Evolutionary conservation across 1,140 invertebrate genomes (phyloP).

Genomic region (Drosophila elegans): DNA sequence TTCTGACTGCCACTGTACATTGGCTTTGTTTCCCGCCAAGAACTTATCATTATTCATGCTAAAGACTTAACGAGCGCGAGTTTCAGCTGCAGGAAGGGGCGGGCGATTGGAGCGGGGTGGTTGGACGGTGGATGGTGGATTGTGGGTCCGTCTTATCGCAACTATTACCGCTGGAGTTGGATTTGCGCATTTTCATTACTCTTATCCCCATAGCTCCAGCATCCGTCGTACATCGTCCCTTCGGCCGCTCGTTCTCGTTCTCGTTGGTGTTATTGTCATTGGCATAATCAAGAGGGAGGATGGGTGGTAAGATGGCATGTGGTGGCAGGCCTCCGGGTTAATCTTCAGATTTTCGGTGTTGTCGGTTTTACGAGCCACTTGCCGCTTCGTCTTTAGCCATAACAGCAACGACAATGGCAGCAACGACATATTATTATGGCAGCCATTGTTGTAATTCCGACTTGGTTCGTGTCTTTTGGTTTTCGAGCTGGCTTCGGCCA

Average conservation of each 20-base stretch:
- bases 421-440: conserved; percentile 78
- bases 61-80: conserved; percentile 83
- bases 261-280: conserved; percentile 76
- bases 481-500: neutral
- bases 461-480: conserved; percentile 37
- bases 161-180: conserved; percentile 65
- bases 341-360: conserved; percentile 80
- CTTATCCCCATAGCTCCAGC: conserved; percentile 40
- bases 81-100: conserved; percentile 25
- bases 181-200: conserved; percentile 78
- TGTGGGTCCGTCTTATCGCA: conserved; percentile 63
- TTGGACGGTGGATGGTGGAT: neutral
- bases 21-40: conserved; percentile 44
- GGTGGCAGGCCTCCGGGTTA: conserved; percentile 55
- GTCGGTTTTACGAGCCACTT: conserved; percentile 82
- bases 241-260: conserved; percentile 25
- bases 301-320: conserved; percentile 1
- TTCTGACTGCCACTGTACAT: conserved; percentile 10
- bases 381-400: conserved; percentile 45
- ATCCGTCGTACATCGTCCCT: conserved; percentile 6
- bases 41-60: conserved; percentile 84
- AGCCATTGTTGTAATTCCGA: conserved; percentile 75
- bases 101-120: conserved; percentile 3
- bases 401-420: conserved; percentile 40
- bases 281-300: conserved; percentile 60